Evolutionary conservation across 2,113 vertebrate genomes (phyloP).

Genomic region (Equus przewalskii): DNA sequence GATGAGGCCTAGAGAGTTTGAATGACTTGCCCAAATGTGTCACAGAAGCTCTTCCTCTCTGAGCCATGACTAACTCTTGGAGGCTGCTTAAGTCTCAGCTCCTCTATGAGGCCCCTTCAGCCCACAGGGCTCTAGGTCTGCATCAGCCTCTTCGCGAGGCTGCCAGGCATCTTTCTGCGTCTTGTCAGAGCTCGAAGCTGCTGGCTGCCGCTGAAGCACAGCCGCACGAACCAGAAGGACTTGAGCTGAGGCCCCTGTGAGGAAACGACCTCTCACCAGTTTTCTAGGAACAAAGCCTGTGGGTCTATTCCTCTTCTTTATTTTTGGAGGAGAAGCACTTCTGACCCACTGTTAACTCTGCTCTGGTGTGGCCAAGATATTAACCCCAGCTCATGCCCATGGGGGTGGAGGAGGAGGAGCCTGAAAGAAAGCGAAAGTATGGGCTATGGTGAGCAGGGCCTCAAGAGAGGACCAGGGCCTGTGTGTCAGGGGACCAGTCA

Average conservation of each 20-base stretch:
- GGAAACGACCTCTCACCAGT: not conserved
- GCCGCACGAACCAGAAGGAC: not conserved
- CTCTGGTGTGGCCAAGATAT: not conserved
- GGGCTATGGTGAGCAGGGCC: not conserved
- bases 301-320: not conserved
- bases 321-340: not conserved
- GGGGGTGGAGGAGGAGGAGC: not conserved
- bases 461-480: not conserved
- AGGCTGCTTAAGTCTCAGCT: not conserved
- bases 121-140: not conserved
- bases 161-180: not conserved
- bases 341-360: slow-evolving; percentile 6
- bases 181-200: not conserved
- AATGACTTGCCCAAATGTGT: not conserved
- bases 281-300: not conserved
- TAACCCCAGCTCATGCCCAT: not conserved
- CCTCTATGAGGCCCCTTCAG: not conserved
- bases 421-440: not conserved
- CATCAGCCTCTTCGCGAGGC: not conserved
- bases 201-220: not conserved
- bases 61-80: not conserved
- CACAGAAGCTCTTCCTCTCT: not conserved
- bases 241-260: not conserved
- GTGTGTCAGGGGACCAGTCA: not conserved
- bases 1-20: not conserved